Conservation (phyloP, 1,140 invertebrate species). For the Parapsyche elsis region DNA sequence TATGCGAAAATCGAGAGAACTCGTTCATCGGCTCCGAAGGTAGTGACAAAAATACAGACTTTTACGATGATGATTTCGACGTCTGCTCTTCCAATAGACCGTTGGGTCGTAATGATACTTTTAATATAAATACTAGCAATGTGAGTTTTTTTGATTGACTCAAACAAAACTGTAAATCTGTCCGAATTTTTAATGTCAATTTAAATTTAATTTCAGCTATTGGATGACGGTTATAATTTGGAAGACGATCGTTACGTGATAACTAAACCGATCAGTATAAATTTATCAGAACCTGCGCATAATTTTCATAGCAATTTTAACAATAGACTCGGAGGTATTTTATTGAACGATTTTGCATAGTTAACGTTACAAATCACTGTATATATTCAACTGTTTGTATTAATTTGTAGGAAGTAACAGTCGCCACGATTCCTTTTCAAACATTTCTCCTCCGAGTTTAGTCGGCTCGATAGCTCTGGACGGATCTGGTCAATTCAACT, state of each 20-base stretch:
- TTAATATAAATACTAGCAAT: constrained; percentile 1
- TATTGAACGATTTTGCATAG: constrained; percentile 9
- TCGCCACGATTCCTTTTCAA: constrained; percentile 64
- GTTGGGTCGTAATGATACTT: constrained; percentile 10
- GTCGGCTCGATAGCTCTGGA: constrained; percentile 66
- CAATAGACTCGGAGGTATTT: constrained; percentile 37
- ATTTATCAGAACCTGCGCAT: constrained; percentile 65
- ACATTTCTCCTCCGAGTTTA: constrained; percentile 66
- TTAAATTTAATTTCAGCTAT: constrained; percentile 42
- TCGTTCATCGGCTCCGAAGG: too few relatives aligned
- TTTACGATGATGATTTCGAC: not conserved
- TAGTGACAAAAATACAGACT: not conserved
- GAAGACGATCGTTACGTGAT: constrained; percentile 36
- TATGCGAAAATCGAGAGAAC: too few relatives aligned
- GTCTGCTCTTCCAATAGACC: not conserved
- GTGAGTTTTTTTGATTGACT: constrained; percentile 16
- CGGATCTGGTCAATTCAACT: constrained; percentile 64
- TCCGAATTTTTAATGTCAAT: not conserved
- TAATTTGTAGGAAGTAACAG: constrained; percentile 52
- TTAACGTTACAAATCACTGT: too few relatives aligned
- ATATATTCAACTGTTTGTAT: not conserved
- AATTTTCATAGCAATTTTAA: constrained; percentile 66
- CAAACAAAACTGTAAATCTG: not conserved
- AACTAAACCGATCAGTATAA: constrained; percentile 65
- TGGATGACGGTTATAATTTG: constrained; percentile 35